phyloP scores from a whole-genome alignment of 2,888 invertebrate genomes.

The Aleiodes testaceus region DNA sequence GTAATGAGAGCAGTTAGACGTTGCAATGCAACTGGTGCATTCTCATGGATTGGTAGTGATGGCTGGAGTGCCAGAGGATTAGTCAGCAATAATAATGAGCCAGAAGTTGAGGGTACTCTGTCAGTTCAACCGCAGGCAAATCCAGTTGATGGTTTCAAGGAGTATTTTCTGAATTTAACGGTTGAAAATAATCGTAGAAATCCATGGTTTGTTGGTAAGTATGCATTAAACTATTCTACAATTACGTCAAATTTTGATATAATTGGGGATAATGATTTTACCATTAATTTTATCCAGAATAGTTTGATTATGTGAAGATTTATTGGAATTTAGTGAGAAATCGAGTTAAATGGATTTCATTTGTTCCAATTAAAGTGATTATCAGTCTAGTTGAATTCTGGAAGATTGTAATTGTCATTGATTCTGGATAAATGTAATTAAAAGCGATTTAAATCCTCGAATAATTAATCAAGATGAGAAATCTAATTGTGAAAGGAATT shows the following conservation, averaged over 20 bases:
- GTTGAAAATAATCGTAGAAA: constrained; percentile 92
- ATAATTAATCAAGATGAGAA: no score
- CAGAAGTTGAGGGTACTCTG: constrained; percentile 93
- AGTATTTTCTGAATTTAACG: constrained; percentile 88
- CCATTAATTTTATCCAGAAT: not conserved
- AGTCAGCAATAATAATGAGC: constrained; percentile 88
- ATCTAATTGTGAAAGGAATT: no score
- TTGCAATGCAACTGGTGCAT: constrained; percentile 89
- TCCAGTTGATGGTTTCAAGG: constrained; percentile 89
- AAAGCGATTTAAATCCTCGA: no score
- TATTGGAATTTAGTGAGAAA: no score
- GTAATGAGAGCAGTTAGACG: constrained; percentile 94
- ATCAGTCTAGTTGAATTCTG: no score
- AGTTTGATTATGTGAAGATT: not conserved
- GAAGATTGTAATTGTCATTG: no score
- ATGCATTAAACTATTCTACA: no score
- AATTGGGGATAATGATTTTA: not conserved
- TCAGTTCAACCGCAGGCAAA: constrained; percentile 96
- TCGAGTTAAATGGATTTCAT: no score
- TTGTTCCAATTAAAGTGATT: no score
- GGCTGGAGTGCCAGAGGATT: constrained; percentile 94
- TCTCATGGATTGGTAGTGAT: constrained; percentile 97
- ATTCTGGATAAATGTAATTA: no score
- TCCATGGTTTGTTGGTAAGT: constrained; percentile 96
- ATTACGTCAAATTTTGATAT: not conserved